Conservation (phyloP, 2,888 invertebrate species). For the Elegia similella region DNA sequence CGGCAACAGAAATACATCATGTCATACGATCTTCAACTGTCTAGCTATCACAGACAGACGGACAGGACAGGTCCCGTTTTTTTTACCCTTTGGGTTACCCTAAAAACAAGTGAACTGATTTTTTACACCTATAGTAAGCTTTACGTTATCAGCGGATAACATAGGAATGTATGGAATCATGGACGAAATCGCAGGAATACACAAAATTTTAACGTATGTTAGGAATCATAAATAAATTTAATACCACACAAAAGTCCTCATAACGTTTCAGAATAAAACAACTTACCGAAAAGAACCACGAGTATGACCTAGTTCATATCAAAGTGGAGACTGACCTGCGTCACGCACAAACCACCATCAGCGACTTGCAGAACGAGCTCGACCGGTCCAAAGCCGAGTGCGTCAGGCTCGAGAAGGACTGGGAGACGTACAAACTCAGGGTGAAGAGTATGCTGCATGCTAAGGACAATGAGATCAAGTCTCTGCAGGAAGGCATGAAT, state of each 20-base stretch:
- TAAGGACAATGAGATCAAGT: conserved; percentile 65
- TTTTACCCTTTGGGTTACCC: no score
- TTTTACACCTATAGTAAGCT: no score
- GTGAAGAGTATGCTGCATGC: conserved; percentile 66
- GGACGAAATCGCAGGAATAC: no score
- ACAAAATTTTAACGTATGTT: no score
- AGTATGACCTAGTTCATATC: conserved; percentile 37
- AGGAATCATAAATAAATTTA: no score
- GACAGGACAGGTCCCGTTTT: no score
- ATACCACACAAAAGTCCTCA: background rate
- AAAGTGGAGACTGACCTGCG: conserved; percentile 63
- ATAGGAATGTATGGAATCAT: no score
- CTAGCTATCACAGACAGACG: no score
- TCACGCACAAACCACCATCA: conserved; percentile 56
- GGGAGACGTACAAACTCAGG: conserved; percentile 69
- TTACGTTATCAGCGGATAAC: no score
- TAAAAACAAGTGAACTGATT: no score
- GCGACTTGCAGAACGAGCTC: conserved; percentile 50
- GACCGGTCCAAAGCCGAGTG: conserved; percentile 57
- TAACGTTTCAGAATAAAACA: conserved; percentile 42
- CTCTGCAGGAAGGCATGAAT: conserved; percentile 51
- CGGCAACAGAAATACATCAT: no score
- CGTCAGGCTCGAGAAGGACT: conserved; percentile 60
- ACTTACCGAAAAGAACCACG: conserved; percentile 39
- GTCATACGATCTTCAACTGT: no score